Conservation (phyloP, 2,888 invertebrate species). For the Drosophila differens region DNA sequence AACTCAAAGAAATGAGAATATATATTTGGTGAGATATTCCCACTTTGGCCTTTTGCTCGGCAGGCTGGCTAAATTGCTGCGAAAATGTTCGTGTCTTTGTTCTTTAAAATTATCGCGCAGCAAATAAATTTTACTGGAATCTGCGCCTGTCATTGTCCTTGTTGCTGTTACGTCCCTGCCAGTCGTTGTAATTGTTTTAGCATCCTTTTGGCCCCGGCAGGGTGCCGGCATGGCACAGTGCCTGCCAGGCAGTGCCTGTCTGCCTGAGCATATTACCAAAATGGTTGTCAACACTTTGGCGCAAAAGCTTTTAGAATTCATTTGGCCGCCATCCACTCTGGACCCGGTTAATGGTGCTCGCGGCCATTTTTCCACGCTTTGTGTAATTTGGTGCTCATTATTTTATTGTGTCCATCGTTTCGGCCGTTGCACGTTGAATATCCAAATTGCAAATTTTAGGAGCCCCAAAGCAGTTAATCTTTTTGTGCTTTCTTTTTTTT, state of each 20-base stretch:
- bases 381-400: constrained; percentile 69
- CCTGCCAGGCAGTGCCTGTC: constrained; percentile 17
- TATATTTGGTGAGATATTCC: constrained; percentile 1
- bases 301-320: constrained; percentile 73
- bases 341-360: constrained; percentile 57
- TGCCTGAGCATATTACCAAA: constrained; percentile 67
- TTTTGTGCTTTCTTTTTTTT: constrained; percentile 13
- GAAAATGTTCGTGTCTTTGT: constrained; percentile 60
- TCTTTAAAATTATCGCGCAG: constrained; percentile 73
- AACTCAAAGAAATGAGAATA: constrained; percentile 4
- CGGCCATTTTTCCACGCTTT: constrained; percentile 69
- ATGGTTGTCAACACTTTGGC: constrained; percentile 72
- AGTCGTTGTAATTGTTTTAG: constrained; percentile 65
- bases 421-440: constrained; percentile 48
- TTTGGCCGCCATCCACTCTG: constrained; percentile 37
- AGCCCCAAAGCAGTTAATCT: constrained; percentile 62
- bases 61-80: constrained; percentile 34
- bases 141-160: constrained; percentile 69
- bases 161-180: constrained; percentile 36
- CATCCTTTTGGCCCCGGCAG: constrained; percentile 58
- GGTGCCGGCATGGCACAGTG: constrained; percentile 20
- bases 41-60: constrained; percentile 31
- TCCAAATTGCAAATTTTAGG: constrained; percentile 64
- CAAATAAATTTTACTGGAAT: constrained; percentile 71
- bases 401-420: constrained; percentile 64